phyloP scores from a whole-genome alignment of 2,113 vertebrate genomes.

The Cottus gobio region DNA sequence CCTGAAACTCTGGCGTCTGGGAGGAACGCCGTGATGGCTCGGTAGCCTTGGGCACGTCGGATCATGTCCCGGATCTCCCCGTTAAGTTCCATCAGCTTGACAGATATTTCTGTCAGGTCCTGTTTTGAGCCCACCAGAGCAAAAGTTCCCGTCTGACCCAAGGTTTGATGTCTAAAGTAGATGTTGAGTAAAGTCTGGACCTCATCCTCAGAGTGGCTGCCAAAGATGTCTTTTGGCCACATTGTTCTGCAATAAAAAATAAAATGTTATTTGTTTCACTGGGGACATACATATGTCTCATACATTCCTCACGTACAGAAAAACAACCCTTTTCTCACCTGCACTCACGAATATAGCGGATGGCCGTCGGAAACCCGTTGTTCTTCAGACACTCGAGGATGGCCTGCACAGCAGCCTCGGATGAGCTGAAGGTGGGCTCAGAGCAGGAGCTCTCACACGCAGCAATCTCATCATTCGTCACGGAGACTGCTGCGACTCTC shows the following conservation, averaged over 20 bases:
- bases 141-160: conserved; percentile 95
- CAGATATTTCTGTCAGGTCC: conserved; percentile 93
- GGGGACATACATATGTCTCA: not conserved
- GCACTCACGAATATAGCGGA: conserved; percentile 91
- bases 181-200: conserved; percentile 96
- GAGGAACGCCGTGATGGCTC: conserved; percentile 90
- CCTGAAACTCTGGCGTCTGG: conserved; percentile 92
- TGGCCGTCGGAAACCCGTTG: conserved; percentile 84
- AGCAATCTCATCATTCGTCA: conserved; percentile 78
- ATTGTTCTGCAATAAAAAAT: conserved; percentile 83
- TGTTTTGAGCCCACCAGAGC: conserved; percentile 95
- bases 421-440: conserved; percentile 87
- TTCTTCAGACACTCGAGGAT: conserved; percentile 91
- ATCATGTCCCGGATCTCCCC: conserved; percentile 95
- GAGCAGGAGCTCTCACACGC: conserved; percentile 64
- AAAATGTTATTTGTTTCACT: not conserved
- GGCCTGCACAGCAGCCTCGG: conserved; percentile 91
- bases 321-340: conserved; percentile 77
- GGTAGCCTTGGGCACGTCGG: conserved; percentile 89
- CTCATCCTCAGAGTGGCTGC: conserved; percentile 92
- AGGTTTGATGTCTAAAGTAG: conserved; percentile 96
- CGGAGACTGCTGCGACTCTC: conserved; percentile 85
- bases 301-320: not conserved
- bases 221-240: conserved; percentile 97
- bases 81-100: conserved; percentile 93